Evolutionary conservation across 30 jellyfish, hydroid and myxozoan species (phyloP), one percentile per base, ranked within the genome.

Genomic region (Sanderia malayensis): DNA sequence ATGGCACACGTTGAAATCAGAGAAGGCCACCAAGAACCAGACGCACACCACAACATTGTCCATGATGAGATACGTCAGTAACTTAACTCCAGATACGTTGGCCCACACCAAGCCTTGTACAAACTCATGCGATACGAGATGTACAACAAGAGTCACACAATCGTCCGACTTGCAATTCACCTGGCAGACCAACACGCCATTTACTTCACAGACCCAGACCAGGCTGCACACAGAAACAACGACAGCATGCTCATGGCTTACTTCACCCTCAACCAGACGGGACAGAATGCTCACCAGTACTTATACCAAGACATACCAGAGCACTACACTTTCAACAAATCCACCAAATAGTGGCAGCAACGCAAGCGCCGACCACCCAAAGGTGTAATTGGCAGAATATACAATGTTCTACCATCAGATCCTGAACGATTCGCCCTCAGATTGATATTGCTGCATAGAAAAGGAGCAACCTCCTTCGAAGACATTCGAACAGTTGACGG

Each of bases 401-500:
- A 72, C 25, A 60, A 47, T 18, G 84, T 46, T 19, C 84, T 23
- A 32, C 84, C 84, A 13, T 47, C 79, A 11, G 61, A 72, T 32
- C 61, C 32, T 6, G 0, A 74, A 37, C 29, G 81, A 58, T 74
- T 74, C 60, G 61, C 37, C 26, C 58, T 74, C 7, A 24, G 70
- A 7, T 44, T 74, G 31, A 41, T 74, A 9, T 47, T 74, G 9
- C 81, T 74, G 27, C 71, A 73, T 73, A 4, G 85, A 64, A 66
- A 30, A 66, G 94, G 94, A 22, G 94, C 82, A 3, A 81, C 89
- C 18, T 65, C 95, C 17, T 84, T 75, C 68, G 81, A 77, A 22
- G 82, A 79, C 63, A 59, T 87, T 59, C 45, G 91, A 25, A 80
- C 92, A 2, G 6, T 47, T 52, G 68, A 80, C 52, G 96, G 92